Percentiles rank a stretch among this genome's conserved stretches.
These are phyloP conservation scores for Temnothorax longispinosus DNA, from an alignment of 1,140 invertebrate genomes.

Conservation along the genomic window DNA sequence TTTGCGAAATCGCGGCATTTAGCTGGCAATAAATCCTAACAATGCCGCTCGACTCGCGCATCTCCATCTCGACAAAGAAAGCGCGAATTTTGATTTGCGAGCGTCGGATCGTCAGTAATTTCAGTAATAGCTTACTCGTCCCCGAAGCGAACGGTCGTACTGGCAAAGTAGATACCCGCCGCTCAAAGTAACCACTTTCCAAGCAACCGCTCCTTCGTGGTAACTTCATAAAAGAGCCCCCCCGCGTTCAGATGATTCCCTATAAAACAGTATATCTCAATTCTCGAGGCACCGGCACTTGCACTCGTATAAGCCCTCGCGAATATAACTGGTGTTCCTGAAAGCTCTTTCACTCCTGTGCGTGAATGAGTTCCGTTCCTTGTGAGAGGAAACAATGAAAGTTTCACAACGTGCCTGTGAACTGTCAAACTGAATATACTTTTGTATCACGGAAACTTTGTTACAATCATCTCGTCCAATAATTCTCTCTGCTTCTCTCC, in stretches of 20 bases:
- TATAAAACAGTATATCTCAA: slow-evolving; percentile 83
- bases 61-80: slow-evolving; percentile 72
- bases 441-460: not conserved
- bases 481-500: not conserved
- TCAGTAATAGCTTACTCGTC: slow-evolving; percentile 84
- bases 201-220: slow-evolving; percentile 75
- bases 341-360: slow-evolving; percentile 31
- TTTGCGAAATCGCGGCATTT: slow-evolving; percentile 67
- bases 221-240: slow-evolving; percentile 82
- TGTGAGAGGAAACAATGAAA: slow-evolving; percentile 16
- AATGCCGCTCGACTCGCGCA: slow-evolving; percentile 65
- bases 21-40: slow-evolving; percentile 74
- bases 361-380: not conserved
- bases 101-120: slow-evolving; percentile 84
- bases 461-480: not conserved
- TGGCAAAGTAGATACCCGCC: slow-evolving; percentile 61
- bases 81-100: slow-evolving; percentile 85
- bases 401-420: not conserved
- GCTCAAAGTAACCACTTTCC: slow-evolving; percentile 78
- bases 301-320: slow-evolving; percentile 40
- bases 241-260: slow-evolving; percentile 80
- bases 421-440: slow-evolving; percentile 5
- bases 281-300: slow-evolving; percentile 64
- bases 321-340: slow-evolving; percentile 66
- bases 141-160: slow-evolving; percentile 62